Evolutionary conservation across 2,113 vertebrate species (phyloP), one percentile per base, ranked within the genome.

Genomic region (Elachura formosa): DNA sequence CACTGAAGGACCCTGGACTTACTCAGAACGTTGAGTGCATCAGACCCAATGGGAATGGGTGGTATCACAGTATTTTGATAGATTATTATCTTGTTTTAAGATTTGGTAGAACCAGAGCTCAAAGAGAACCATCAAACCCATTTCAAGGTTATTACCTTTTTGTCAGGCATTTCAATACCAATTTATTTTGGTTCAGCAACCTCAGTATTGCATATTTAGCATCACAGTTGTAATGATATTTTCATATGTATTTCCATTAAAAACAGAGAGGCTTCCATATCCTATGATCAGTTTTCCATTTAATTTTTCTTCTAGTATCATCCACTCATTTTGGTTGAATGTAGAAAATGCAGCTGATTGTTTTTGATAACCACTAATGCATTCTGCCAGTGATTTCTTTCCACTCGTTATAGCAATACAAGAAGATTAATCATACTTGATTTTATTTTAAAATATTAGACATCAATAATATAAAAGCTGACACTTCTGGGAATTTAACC

Each of bases 371-470:
- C 43, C 75, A 62, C 74, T 95, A 83, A 79, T 59, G 49, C 24
- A 40, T 89, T 84, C 74, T 94, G 66, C 67, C 67, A 79, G 55
- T 38, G 63, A 76, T 94, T 94, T 92, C 62, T 87, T 89, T 93
- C 71, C 74, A 43, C 79, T 97, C 4, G 3, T 87, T 94, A 76
- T 2, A 86, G 76, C 83, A 93, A 73, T 43, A 85, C 63, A 75
- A 77, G 76, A 92, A 92, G 89, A 91, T 94, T 95, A 96, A 94
- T 94, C 19, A 0, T 71, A 95, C 64, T 95, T 95, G 90, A 88
- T 96, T 94, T 94, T 96, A 68, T 96, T 86, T 96, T 59, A 68
- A 96, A 96, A 88, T 90, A 90, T 93, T 91, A 90, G 52, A 55
- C 90, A 88, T 95, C 87, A 94, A 73, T 80, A 96, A 84, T 93